These are phyloP conservation scores for Drosophila monieri DNA, from an alignment of 2,888 invertebrate species.

Conservation along the genomic window DNA sequence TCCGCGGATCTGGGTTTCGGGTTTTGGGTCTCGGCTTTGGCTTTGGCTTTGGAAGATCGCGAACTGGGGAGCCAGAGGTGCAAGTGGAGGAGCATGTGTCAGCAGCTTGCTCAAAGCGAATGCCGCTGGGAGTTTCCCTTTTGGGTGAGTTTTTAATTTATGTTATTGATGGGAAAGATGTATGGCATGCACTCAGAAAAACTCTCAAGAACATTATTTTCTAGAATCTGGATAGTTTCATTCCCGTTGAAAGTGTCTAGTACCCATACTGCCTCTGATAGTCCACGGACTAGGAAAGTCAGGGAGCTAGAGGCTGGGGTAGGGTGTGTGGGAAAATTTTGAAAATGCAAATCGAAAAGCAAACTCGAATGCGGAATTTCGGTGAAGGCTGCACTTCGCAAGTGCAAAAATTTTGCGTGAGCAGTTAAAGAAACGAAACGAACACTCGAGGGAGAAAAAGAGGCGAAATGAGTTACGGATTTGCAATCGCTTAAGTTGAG, in stretches of 20 bases:
- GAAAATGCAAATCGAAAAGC: slow-evolving; percentile 32
- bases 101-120: slow-evolving; percentile 71
- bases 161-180: slow-evolving; percentile 71
- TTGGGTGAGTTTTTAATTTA: slow-evolving; percentile 65
- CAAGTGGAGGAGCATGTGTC: slow-evolving; percentile 49
- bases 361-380: slow-evolving; percentile 49
- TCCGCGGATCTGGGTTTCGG: slow-evolving; percentile 23
- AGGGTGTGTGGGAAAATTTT: slow-evolving; percentile 60
- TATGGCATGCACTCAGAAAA: slow-evolving; percentile 62
- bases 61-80: background rate
- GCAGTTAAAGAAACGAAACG: slow-evolving; percentile 57
- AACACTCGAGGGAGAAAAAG: slow-evolving; percentile 17
- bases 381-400: slow-evolving; percentile 57
- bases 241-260: too few species aligned
- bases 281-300: background rate
- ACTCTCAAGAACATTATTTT: background rate
- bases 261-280: too few species aligned
- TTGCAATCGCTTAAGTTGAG: slow-evolving; percentile 80
- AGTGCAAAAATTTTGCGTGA: slow-evolving; percentile 48
- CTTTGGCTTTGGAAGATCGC: background rate
- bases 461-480: slow-evolving; percentile 80
- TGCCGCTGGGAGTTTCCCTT: slow-evolving; percentile 61
- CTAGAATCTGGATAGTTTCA: background rate
- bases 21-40: background rate
- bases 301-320: background rate